These are phyloP conservation scores for Hemibagrus wyckioides DNA, from an alignment of 2,113 vertebrate species.

Conservation along the genomic window DNA sequence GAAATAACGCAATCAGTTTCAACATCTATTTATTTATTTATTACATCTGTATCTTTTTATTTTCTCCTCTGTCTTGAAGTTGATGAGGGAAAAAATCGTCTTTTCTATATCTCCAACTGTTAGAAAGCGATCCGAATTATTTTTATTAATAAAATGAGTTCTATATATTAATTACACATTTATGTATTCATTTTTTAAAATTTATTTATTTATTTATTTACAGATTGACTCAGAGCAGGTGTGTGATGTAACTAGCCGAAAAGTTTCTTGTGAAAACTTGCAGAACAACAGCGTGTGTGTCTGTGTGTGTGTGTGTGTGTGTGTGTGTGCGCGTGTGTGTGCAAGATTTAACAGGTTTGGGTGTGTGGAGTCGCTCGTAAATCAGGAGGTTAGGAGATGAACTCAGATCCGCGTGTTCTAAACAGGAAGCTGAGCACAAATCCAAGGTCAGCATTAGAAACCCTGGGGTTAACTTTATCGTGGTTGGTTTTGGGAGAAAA, in stretches of 20 bases:
- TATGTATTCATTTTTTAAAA: too few species aligned
- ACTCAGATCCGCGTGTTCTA: neutral
- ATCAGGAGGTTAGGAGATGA: neutral
- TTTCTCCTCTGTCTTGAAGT: too few species aligned
- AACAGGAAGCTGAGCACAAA: neutral
- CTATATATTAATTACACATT: neutral
- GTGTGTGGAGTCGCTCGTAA: neutral
- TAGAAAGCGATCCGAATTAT: too few species aligned
- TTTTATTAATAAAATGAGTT: too few species aligned
- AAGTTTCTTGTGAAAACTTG: neutral
- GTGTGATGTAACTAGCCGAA: neutral
- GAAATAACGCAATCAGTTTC: too few species aligned
- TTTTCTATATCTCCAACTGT: too few species aligned
- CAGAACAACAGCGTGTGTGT: neutral
- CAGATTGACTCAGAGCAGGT: neutral
- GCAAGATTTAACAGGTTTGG: constrained; percentile 16
- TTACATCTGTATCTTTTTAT: too few species aligned
- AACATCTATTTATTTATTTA: too few species aligned
- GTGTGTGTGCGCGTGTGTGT: too few species aligned
- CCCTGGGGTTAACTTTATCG: neutral
- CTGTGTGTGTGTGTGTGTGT: too few species aligned
- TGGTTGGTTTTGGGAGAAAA: constrained; percentile 9
- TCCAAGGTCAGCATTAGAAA: neutral
- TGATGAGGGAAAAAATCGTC: too few species aligned
- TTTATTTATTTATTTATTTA: neutral